A percentile compares a stretch with the other conserved stretches of the same genome.
These are phyloP conservation scores for Hyperoplus lanceolatus DNA, from an alignment of 2,797 vertebrate species.

Conservation along the genomic window DNA sequence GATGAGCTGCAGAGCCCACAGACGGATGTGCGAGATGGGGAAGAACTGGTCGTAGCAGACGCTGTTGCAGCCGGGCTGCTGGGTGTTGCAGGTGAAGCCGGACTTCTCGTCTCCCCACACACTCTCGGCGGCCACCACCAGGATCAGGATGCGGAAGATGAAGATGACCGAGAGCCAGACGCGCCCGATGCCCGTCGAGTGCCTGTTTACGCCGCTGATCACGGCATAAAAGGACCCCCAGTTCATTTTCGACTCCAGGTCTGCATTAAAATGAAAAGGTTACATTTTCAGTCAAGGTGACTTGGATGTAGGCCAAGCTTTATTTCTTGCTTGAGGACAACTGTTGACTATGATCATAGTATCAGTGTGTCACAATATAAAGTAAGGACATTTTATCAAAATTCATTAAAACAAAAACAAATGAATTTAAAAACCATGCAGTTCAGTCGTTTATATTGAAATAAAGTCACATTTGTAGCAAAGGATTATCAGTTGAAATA, in stretches of 20 bases:
- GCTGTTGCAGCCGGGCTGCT: conserved; percentile 97
- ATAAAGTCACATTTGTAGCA: conserved; percentile 16
- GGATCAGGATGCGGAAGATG: conserved; percentile 97
- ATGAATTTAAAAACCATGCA: background rate
- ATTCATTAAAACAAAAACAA: background rate
- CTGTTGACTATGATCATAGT: background rate
- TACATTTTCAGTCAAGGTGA: conserved; percentile 1
- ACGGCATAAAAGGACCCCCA: conserved; percentile 97
- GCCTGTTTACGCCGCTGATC: conserved; percentile 97
- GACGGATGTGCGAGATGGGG: conserved; percentile 97
- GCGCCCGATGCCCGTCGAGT: conserved; percentile 96
- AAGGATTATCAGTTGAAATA: conserved; percentile 7
- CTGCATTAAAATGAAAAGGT: conserved; percentile 79
- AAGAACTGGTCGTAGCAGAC: conserved; percentile 99
- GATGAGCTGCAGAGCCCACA: conserved; percentile 98
- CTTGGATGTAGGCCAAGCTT: background rate
- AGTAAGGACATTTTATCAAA: background rate
- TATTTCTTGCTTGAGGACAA: background rate
- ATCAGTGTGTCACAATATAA: background rate
- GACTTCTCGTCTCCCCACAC: conserved; percentile 99
- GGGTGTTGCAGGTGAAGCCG: conserved; percentile 96
- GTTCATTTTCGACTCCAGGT: conserved; percentile 94
- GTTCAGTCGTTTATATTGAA: background rate
- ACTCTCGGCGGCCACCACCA: conserved; percentile 97
- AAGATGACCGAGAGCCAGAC: conserved; percentile 99